phyloP scores from a whole-genome alignment of 2,888 invertebrate genomes.

The Rosalia funebris region DNA sequence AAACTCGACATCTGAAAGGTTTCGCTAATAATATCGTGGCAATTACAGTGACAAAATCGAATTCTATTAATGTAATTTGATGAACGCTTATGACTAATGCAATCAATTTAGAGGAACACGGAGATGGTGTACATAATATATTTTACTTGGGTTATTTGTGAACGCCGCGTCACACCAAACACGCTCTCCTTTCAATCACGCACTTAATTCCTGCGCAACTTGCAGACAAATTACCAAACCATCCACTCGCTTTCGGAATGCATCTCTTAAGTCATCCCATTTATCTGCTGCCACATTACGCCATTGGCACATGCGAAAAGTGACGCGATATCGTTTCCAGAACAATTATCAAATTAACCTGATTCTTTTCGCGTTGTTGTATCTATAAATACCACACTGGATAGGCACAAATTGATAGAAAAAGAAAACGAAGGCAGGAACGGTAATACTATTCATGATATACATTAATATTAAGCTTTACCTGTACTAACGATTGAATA shows the following conservation, averaged over 20 bases:
- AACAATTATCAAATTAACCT: not conserved
- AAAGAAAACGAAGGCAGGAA: no score
- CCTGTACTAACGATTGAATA: no score
- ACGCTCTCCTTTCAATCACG: constrained; percentile 62
- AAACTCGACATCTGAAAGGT: no score
- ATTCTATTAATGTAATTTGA: constrained; percentile 12
- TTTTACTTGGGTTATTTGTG: constrained; percentile 57
- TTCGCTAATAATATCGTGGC: not conserved
- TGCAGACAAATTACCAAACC: constrained; percentile 59
- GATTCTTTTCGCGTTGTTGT: no score
- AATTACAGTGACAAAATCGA: not conserved
- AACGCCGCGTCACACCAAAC: constrained; percentile 58
- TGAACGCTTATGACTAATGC: constrained; percentile 33
- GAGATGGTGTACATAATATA: constrained; percentile 32
- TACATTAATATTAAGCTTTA: no score
- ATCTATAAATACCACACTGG: no score
- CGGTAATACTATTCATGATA: no score
- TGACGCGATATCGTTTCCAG: not conserved
- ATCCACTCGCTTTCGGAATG: constrained; percentile 54
- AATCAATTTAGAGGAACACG: constrained; percentile 35
- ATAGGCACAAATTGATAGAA: no score
- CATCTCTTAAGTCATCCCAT: constrained; percentile 55
- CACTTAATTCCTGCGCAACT: constrained; percentile 59
- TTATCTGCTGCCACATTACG: constrained; percentile 45
- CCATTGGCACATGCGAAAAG: constrained; percentile 30